phyloP scores from a whole-genome alignment of 1,140 invertebrate genomes.

The Danaus melanippus region DNA sequence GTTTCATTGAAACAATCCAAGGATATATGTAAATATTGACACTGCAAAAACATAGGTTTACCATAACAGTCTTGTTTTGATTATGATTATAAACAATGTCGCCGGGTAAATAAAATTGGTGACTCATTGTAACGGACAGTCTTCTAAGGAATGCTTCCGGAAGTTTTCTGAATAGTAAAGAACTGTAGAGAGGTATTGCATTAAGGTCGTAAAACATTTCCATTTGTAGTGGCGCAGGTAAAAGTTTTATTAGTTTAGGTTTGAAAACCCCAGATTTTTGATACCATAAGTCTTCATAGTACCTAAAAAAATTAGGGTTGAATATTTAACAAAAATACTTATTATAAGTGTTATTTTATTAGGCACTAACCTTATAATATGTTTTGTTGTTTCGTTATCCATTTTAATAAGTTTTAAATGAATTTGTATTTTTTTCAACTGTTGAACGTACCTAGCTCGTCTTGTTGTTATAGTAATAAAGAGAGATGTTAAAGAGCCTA shows the following conservation, averaged over 20 bases:
- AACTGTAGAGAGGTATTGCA: conserved; percentile 62
- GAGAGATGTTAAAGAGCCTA: conserved; percentile 60
- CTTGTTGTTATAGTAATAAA: conserved; percentile 61
- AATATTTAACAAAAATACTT: not conserved
- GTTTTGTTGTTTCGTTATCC: conserved; percentile 50
- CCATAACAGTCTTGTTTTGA: conserved; percentile 65
- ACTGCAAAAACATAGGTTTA: conserved; percentile 33
- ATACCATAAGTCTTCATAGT: conserved; percentile 64
- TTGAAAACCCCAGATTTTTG: conserved; percentile 63
- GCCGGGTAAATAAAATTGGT: conserved; percentile 63
- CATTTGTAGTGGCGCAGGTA: conserved; percentile 60
- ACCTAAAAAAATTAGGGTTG: conserved; percentile 27
- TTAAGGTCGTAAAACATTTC: conserved; percentile 66
- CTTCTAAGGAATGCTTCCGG: conserved; percentile 62
- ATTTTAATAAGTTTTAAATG: conserved; percentile 52
- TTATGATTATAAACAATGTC: conserved; percentile 62
- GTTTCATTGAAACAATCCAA: conserved; percentile 4
- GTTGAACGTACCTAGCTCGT: conserved; percentile 53
- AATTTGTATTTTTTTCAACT: conserved; percentile 56
- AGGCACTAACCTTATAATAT: conserved; percentile 49
- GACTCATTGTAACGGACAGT: conserved; percentile 60
- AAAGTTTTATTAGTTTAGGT: conserved; percentile 45
- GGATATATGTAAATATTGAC: conserved; percentile 24
- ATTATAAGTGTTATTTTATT: not conserved
- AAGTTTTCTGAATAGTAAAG: conserved; percentile 60